These are phyloP conservation scores for Eudasyphora cyanicolor DNA, from an alignment of 2,888 invertebrate species.

Conservation along the genomic window DNA sequence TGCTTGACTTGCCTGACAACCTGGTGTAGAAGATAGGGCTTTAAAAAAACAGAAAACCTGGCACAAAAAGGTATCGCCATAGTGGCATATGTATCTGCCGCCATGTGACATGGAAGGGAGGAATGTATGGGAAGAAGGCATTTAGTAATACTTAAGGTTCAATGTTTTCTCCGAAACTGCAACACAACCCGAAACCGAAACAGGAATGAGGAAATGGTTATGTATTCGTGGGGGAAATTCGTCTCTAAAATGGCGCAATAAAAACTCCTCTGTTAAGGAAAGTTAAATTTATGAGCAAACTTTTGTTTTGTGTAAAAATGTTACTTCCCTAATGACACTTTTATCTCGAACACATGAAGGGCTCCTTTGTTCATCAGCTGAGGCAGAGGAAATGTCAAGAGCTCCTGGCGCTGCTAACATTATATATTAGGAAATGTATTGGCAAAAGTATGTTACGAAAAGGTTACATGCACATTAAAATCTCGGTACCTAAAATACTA, in stretches of 20 bases:
- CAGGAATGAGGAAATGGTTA: constrained; percentile 25
- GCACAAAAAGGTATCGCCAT: too few species aligned
- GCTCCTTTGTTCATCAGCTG: too few species aligned
- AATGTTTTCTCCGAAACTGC: not conserved
- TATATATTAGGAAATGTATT: too few species aligned
- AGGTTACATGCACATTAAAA: too few species aligned
- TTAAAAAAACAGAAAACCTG: not conserved
- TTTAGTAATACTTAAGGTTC: not conserved
- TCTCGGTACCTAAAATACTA: too few species aligned
- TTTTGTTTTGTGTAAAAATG: not conserved
- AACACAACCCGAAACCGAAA: not conserved
- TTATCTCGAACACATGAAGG: not conserved
- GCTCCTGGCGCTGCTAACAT: too few species aligned
- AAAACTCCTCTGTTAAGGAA: not conserved
- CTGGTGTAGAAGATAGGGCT: not conserved
- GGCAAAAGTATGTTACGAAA: too few species aligned
- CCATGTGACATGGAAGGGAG: not conserved
- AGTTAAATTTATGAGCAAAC: constrained; percentile 17
- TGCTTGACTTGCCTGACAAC: not conserved
- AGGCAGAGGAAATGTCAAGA: not conserved
- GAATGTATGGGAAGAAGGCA: not conserved
- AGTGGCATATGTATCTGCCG: not conserved
- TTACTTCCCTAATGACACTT: constrained; percentile 26
- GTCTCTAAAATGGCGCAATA: not conserved
- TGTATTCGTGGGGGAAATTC: not conserved